A percentile compares a stretch with the other conserved stretches of the same genome.
These are phyloP conservation scores for Drosophila sp. DNA, from an alignment of 1,140 invertebrate species.

Conservation along the genomic window DNA sequence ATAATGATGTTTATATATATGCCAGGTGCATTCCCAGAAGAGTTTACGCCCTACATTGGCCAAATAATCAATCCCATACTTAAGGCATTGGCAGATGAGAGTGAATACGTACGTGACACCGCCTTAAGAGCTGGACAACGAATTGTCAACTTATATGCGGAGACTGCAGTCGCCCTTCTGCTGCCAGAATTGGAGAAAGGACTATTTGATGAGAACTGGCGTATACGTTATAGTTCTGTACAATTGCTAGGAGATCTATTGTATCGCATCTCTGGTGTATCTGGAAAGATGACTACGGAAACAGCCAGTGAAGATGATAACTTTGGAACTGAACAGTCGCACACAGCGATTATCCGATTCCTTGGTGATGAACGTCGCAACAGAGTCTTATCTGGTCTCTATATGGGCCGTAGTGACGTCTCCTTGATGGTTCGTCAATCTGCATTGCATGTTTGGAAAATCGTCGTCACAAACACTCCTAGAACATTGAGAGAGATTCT, in stretches of 20 bases:
- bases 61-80: conserved; percentile 99
- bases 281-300: conserved; percentile 99
- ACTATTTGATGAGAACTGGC: conserved; percentile 98
- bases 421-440: conserved; percentile 98
- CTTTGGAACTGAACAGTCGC: conserved; percentile 98
- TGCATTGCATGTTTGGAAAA: conserved; percentile 99
- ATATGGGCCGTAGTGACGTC: conserved; percentile 99
- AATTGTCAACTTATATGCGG: conserved; percentile 98
- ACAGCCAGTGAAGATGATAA: conserved; percentile 99
- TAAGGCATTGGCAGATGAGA: conserved; percentile 99
- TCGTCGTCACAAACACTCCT: conserved; percentile 98
- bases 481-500: conserved; percentile 98
- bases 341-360: conserved; percentile 94
- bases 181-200: conserved; percentile 97
- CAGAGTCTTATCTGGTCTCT: conserved; percentile 96
- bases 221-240: conserved; percentile 98
- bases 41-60: conserved; percentile 98
- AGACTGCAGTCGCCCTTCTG: conserved; percentile 96
- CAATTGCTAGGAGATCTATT: conserved; percentile 98
- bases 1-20: conserved; percentile 99
- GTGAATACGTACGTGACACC: conserved; percentile 99
- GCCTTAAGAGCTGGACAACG: conserved; percentile 98
- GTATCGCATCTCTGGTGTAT: conserved; percentile 98
- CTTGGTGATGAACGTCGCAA: conserved; percentile 96
- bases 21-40: conserved; percentile 97